Evolutionary conservation across 1,140 invertebrate species (phyloP).

Genomic region (Neodiprion lecontei): DNA sequence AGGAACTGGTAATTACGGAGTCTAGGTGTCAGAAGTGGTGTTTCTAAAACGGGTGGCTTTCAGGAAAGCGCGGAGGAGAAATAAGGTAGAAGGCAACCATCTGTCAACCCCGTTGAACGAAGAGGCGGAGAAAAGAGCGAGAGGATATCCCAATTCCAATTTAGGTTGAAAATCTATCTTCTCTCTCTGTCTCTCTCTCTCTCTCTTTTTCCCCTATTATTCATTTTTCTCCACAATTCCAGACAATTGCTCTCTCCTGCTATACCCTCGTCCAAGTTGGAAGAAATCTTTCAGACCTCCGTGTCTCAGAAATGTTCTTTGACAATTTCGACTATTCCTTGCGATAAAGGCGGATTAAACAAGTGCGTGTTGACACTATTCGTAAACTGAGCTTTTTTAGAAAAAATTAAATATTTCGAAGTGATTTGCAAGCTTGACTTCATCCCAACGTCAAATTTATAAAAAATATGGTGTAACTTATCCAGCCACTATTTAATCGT

Average conservation of each 20-base stretch:
- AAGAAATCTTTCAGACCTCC: not conserved
- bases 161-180: not conserved
- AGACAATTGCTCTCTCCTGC: no score
- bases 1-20: not conserved
- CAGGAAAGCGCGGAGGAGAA: not conserved
- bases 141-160: not conserved
- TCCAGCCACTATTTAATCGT: no score
- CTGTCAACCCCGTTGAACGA: not conserved
- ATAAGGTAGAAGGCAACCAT: not conserved
- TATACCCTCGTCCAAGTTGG: not conserved
- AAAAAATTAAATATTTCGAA: no score
- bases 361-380: no score
- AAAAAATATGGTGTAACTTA: no score
- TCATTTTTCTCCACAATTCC: not conserved
- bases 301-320: no score
- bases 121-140: not conserved
- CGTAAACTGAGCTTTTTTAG: no score
- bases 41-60: not conserved
- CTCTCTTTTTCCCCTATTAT: not conserved
- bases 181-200: not conserved
- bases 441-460: no score
- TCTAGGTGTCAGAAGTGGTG: not conserved
- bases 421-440: no score
- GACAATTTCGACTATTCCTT: no score
- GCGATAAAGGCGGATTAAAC: no score